These are phyloP conservation scores for Nematopogon swammerdamellus DNA, from an alignment of 2,888 invertebrate genomes.

Conservation along the genomic window DNA sequence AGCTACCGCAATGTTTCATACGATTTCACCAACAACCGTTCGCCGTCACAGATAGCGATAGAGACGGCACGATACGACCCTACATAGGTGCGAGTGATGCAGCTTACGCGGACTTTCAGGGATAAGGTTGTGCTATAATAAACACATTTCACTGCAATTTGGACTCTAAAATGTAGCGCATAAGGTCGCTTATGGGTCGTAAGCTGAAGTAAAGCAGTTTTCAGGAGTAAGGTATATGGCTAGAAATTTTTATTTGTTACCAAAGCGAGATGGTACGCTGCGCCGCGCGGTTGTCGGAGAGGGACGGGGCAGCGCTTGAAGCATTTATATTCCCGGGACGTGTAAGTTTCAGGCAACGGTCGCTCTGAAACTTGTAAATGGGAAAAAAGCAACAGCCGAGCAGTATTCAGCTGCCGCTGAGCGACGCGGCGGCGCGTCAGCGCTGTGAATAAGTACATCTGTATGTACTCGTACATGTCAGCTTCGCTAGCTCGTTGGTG, in stretches of 20 bases:
- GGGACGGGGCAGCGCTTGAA: slow-evolving; percentile 27
- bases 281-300: slow-evolving; percentile 17
- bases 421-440: too few relatives aligned
- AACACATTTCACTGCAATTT: neutral
- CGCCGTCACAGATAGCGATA: neutral
- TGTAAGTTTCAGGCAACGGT: slow-evolving; percentile 58
- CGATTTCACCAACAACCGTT: neutral
- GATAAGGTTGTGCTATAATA: neutral
- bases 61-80: neutral
- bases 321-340: slow-evolving; percentile 56
- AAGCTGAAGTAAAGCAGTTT: neutral
- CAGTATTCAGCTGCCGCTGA: slow-evolving; percentile 43
- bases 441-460: too few relatives aligned
- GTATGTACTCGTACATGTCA: too few relatives aligned
- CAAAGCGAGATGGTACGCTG: slow-evolving; percentile 26
- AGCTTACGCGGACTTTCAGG: neutral
- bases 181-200: neutral
- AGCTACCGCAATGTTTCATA: neutral
- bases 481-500: too few relatives aligned
- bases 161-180: neutral
- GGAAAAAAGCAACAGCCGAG: slow-evolving; percentile 56
- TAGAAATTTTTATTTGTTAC: slow-evolving; percentile 53
- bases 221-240: slow-evolving; percentile 21
- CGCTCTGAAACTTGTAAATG: slow-evolving; percentile 58
- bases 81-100: neutral